Conservation (phyloP, 2,113 vertebrate genomes). For the Tychaedon coryphoeus region DNA sequence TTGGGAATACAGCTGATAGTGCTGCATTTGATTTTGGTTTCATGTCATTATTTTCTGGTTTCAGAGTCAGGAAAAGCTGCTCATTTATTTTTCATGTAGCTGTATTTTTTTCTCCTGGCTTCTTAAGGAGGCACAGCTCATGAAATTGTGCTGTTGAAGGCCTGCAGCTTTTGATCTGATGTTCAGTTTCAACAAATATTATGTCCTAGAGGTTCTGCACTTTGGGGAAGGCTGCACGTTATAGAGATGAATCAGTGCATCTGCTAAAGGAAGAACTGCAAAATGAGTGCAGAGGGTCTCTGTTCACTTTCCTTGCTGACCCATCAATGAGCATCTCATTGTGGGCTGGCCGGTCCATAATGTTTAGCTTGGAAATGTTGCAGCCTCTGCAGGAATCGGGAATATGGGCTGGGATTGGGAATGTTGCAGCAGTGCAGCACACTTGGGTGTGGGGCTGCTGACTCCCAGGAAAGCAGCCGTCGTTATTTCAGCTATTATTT, state of each 20-base stretch:
- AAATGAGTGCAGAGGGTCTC: neutral
- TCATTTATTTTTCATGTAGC: constrained; percentile 61
- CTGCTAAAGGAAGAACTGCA: neutral
- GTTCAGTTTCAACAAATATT: neutral
- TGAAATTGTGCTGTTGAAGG: neutral
- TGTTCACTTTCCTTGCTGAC: neutral
- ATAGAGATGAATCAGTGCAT: neutral
- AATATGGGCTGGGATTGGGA: fast-evolving
- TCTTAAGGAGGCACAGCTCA: constrained; percentile 14
- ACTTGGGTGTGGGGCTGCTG: fast-evolving
- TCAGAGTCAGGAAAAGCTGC: constrained; percentile 24
- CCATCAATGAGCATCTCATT: neutral
- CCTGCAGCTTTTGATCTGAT: neutral
- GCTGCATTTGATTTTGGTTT: constrained; percentile 40
- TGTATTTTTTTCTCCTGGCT: neutral
- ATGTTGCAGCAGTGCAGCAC: neutral
- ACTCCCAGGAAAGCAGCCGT: neutral
- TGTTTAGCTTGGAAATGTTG: fast-evolving
- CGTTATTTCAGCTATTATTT: neutral
- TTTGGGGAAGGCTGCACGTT: neutral
- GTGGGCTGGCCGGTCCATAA: fast-evolving
- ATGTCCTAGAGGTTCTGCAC: neutral
- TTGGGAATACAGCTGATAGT: neutral
- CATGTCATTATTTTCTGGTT: constrained; percentile 33
- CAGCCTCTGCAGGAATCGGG: neutral